A percentile compares a stretch with the other conserved stretches of the same genome.
Conservation (phyloP, 2,888 invertebrate species). For the Salpingus planirostris region DNA sequence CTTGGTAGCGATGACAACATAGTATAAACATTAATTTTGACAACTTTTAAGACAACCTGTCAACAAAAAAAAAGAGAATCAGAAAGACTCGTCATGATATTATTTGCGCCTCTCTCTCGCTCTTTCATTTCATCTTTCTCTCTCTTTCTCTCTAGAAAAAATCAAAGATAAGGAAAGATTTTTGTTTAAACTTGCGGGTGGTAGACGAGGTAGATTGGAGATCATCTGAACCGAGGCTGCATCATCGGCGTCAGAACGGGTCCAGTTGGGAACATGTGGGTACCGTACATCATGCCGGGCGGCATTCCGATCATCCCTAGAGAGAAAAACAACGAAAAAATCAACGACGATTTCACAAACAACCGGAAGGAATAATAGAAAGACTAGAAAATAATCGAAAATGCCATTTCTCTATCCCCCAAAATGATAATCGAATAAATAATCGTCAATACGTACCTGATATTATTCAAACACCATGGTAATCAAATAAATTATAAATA, state of each 20-base stretch:
- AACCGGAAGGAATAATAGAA: no score
- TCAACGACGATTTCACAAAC: background rate
- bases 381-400: no score
- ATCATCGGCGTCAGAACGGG: conserved; percentile 44
- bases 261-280: conserved; percentile 41
- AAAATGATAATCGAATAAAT: background rate
- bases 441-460: background rate
- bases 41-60: conserved; percentile 31
- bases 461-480: no score
- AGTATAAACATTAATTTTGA: conserved; percentile 23
- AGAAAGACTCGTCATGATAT: conserved; percentile 4
- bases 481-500: conserved; percentile 2
- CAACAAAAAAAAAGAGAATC: conserved; percentile 29
- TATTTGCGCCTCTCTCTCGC: background rate
- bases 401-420: conserved; percentile 22
- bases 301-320: conserved; percentile 44
- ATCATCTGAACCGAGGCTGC: conserved; percentile 86
- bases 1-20: conserved; percentile 16
- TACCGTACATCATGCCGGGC: conserved; percentile 41
- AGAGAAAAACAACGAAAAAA: background rate
- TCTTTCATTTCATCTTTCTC: no score
- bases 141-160: no score
- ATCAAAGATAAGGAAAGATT: conserved; percentile 8
- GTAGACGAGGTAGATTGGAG: conserved; percentile 53
- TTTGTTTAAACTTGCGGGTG: conserved; percentile 42